Conservation (phyloP, 1,140 invertebrate genomes). For the Drosophila suzukii region DNA sequence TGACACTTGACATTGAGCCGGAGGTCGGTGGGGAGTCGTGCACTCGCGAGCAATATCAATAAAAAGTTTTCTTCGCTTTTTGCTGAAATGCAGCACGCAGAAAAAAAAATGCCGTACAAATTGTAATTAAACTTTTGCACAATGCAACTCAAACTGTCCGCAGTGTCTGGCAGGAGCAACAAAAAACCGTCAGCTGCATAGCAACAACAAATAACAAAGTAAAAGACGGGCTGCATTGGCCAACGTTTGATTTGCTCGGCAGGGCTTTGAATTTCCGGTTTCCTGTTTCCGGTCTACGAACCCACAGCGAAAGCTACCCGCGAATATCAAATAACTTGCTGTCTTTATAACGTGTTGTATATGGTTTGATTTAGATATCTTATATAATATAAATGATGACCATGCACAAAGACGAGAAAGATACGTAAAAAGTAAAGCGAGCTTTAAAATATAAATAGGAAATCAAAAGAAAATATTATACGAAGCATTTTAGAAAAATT, state of each 20-base stretch:
- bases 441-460: too few species aligned
- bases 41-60: conserved; percentile 73
- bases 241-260: conserved; percentile 71
- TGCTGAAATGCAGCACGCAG: conserved; percentile 51
- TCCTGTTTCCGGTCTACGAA: conserved; percentile 59
- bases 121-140: conserved; percentile 81
- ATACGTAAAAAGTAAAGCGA: too few species aligned
- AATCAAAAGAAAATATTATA: too few species aligned
- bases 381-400: too few species aligned
- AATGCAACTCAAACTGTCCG: conserved; percentile 75
- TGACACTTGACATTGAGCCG: conserved; percentile 75
- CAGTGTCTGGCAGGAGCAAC: conserved; percentile 63
- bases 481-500: too few species aligned
- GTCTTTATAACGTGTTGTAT: too few species aligned
- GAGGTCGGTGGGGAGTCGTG: conserved; percentile 5
- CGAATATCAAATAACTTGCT: conserved; percentile 3
- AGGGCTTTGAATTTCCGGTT: conserved; percentile 79
- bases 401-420: neutral
- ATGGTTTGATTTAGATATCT: too few species aligned
- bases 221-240: conserved; percentile 36
- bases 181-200: conserved; percentile 51
- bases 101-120: conserved; percentile 54
- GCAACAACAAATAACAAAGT: conserved; percentile 70
- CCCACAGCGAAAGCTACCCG: conserved; percentile 6
- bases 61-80: conserved; percentile 72